phyloP scores from a whole-genome alignment of 2,888 invertebrate genomes.

The Cosmia pyralina region DNA sequence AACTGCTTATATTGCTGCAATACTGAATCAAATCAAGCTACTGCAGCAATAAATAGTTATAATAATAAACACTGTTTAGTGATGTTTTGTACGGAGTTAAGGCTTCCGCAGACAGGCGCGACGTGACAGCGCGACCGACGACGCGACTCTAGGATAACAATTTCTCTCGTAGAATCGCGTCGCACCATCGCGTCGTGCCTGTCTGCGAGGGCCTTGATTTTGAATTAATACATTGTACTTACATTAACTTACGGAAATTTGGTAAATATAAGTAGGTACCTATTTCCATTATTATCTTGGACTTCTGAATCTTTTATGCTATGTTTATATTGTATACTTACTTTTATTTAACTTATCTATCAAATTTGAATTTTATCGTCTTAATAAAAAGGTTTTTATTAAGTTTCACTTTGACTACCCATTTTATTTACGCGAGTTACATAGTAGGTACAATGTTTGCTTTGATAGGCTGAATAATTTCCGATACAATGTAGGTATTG shows the following conservation, averaged over 20 bases:
- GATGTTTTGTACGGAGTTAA: not conserved
- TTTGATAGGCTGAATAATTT: not conserved
- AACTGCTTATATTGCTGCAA: slow-evolving; percentile 15
- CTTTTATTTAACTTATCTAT: not conserved
- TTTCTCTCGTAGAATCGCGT: too few species aligned
- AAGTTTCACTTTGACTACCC: not conserved
- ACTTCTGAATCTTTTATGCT: slow-evolving; percentile 4
- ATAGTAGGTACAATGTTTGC: not conserved
- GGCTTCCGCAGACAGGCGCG: too few species aligned
- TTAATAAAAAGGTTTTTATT: slow-evolving; percentile 1
- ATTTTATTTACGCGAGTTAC: not conserved
- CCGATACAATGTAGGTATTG: not conserved
- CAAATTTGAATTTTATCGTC: slow-evolving; percentile 4
- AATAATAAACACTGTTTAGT: not conserved
- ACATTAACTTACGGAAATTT: too few species aligned
- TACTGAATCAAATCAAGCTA: not conserved
- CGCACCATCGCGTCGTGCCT: too few species aligned
- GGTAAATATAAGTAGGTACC: too few species aligned
- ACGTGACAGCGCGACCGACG: too few species aligned
- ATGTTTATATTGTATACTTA: not conserved
- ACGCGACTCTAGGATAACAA: too few species aligned
- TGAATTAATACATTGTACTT: not conserved
- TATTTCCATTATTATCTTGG: not conserved
- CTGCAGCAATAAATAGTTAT: not conserved
- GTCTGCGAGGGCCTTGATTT: not conserved